phyloP scores from a whole-genome alignment of 2,797 vertebrate species.

The Siniperca scherzeri region DNA sequence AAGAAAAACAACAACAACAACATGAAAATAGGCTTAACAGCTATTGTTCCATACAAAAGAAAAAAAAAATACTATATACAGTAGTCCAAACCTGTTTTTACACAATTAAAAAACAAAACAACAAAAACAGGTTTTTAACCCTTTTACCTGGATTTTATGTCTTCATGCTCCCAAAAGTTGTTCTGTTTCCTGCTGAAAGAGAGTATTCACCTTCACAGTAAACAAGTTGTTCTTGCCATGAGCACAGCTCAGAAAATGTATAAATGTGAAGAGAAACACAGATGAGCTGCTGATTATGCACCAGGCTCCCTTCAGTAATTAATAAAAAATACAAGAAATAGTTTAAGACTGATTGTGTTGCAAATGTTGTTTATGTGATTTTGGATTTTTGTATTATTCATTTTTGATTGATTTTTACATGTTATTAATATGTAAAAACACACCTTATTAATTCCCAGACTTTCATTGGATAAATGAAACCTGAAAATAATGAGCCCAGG shows the following conservation, averaged over 20 bases:
- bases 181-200: not conserved
- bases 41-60: not conserved
- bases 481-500: not conserved
- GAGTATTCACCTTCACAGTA: not conserved
- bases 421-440: slow-evolving; percentile 19
- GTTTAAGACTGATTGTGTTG: not conserved
- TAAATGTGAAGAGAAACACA: not conserved
- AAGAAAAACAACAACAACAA: not conserved
- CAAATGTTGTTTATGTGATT: not conserved
- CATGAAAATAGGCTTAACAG: not conserved
- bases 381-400: not conserved
- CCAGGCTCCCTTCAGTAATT: slow-evolving; percentile 1
- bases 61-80: too few species aligned
- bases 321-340: not conserved
- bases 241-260: not conserved
- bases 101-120: not conserved
- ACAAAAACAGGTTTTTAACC: too few species aligned
- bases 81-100: not conserved
- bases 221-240: not conserved
- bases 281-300: slow-evolving; percentile 26
- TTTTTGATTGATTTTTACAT: not conserved
- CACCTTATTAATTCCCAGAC: not conserved
- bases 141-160: not conserved
- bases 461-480: slow-evolving; percentile 20
- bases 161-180: not conserved